phyloP scores from a whole-genome alignment of 1,140 invertebrate species.

The Drosophila seguyi region DNA sequence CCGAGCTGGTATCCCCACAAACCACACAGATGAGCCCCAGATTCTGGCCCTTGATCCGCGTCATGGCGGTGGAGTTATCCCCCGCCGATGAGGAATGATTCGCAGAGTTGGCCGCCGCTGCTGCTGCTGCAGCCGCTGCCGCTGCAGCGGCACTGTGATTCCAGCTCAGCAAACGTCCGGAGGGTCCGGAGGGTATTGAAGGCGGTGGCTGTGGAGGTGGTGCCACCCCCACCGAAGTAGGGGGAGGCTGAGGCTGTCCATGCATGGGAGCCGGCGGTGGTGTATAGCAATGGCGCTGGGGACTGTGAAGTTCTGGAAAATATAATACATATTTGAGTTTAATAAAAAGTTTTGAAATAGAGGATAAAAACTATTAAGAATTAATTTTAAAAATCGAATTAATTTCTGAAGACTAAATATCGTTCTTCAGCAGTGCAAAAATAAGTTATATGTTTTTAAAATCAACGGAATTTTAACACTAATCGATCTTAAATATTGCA shows the following conservation, averaged over 20 bases:
- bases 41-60: slow-evolving; percentile 84
- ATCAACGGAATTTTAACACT: no score
- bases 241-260: slow-evolving; percentile 19
- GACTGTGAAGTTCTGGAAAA: slow-evolving; percentile 66
- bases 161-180: slow-evolving; percentile 59
- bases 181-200: slow-evolving; percentile 3
- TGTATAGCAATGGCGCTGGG: slow-evolving; percentile 59
- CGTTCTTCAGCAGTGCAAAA: no score
- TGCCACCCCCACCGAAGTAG: slow-evolving; percentile 12
- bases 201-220: slow-evolving; percentile 25
- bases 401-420: no score
- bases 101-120: slow-evolving; percentile 48
- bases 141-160: slow-evolving; percentile 75
- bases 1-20: slow-evolving; percentile 98
- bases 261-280: slow-evolving; percentile 36
- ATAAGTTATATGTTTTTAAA: no score
- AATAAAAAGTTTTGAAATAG: not conserved
- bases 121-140: slow-evolving; percentile 63
- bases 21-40: slow-evolving; percentile 95
- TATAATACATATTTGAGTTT: not conserved
- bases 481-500: no score
- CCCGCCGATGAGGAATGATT: slow-evolving; percentile 35
- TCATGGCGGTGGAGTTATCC: slow-evolving; percentile 42
- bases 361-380: not conserved
- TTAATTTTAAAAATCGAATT: no score